phyloP scores from a whole-genome alignment of 2,888 invertebrate genomes.

The Branchipolynoe longqiensis region DNA sequence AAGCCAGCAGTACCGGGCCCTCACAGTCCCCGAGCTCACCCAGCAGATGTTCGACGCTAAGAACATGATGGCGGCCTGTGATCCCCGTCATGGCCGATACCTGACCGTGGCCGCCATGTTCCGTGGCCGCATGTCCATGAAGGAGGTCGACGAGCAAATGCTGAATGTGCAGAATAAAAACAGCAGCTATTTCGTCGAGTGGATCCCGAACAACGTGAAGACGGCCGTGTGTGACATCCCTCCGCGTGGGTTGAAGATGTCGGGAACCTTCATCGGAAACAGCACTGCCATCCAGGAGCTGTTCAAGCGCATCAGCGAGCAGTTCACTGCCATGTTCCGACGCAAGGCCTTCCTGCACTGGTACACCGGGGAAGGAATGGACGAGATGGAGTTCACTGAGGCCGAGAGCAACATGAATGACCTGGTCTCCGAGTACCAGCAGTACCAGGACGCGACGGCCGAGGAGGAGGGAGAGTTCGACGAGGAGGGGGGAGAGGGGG shows the following conservation, averaged over 20 bases:
- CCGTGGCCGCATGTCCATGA: conserved; percentile 81
- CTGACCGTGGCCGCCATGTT: conserved; percentile 79
- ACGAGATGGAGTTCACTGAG: conserved; percentile 51
- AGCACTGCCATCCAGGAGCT: conserved; percentile 52
- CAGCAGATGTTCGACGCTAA: conserved; percentile 49
- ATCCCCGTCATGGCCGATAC: conserved; percentile 39
- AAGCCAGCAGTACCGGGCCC: conserved; percentile 51
- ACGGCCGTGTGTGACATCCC: conserved; percentile 47
- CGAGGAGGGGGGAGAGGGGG: conserved; percentile 31
- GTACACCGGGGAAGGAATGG: conserved; percentile 48
- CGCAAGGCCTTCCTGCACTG: conserved; percentile 46
- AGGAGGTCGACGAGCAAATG: conserved; percentile 73
- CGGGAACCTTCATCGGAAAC: conserved; percentile 31
- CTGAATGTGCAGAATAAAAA: conserved; percentile 66
- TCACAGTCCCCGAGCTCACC: conserved; percentile 32
- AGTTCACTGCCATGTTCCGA: conserved; percentile 51
- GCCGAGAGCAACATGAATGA: conserved; percentile 44
- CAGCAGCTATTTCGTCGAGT: conserved; percentile 69
- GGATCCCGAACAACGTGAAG: conserved; percentile 67
- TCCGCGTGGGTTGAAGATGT: conserved; percentile 41
- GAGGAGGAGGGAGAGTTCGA: conserved; percentile 48
- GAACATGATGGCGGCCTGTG: conserved; percentile 50
- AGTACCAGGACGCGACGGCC: conserved; percentile 44
- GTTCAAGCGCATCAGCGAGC: conserved; percentile 39
- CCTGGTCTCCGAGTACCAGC: conserved; percentile 50